Evolutionary conservation across 2,888 invertebrate genomes (phyloP), one percentile per base, ranked within the genome.

Genomic region (Silvanus unidentatus): DNA sequence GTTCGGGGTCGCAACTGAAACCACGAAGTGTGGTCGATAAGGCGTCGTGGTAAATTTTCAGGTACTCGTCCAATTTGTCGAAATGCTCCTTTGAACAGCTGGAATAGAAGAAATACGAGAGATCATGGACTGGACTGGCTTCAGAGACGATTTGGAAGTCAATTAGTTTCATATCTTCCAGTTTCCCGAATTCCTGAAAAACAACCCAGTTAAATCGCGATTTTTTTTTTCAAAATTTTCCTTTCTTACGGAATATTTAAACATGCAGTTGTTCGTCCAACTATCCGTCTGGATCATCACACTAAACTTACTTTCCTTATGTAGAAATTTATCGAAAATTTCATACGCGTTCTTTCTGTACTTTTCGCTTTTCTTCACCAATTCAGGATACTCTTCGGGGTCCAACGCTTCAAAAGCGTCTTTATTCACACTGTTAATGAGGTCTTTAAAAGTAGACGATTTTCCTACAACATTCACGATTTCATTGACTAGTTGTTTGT

Each of bases 31-130:
- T 45, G 2, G 43, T 43, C 2, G 54, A 54, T 11, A 68, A 47
- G 2, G 60, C 57, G 16, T 60, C 45, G 46, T 69, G 48, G 49
- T 70, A 69, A n/a, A 58, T 48, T n/a, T 57, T 46, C 11, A 68
- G 42, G 13, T 64, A 54, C 9, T 55, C 43, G 14, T 68, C 57
- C 6, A 56, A 59, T 16, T 62, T 50, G 32, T 55, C 43, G 2
- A 66, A 52, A 10, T 57, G 40, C 12, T 61, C 51, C 32, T 58
- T 59, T 2, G 55, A 49, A n/a, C 60, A 52, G 28, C 60, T 59
- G 2, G 58, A 58, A 42, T 60, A 66, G 10, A 69, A 50, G 47
- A 63, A 53, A 44, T 69, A 67, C 3, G 60, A 49, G 27, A 70
- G 40, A 42, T 70, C 70, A 27, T 55, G 43, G 4, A 56, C 62